These are phyloP conservation scores for Chrosomus eos DNA, from an alignment of 2,797 vertebrate genomes.

Conservation along the genomic window DNA sequence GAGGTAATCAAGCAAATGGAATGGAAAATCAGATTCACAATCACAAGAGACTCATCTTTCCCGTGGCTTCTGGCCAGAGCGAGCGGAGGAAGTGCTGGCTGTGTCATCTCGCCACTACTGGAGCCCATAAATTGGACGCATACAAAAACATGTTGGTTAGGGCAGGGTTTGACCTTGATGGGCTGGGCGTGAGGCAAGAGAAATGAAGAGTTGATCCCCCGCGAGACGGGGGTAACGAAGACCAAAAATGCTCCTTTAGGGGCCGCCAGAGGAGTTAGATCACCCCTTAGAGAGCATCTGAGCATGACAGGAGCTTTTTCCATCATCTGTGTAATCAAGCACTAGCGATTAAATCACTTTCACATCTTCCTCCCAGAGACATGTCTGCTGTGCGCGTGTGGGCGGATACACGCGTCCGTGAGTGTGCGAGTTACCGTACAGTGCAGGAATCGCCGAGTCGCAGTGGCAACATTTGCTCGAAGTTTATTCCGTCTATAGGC, in stretches of 20 bases:
- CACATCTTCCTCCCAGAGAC: conserved; percentile 52
- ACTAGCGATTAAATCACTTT: conserved; percentile 73
- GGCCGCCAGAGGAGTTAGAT: conserved; percentile 54
- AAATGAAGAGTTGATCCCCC: conserved; percentile 64
- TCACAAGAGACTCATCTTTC: conserved; percentile 17
- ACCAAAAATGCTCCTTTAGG: conserved; percentile 60
- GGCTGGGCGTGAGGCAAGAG: conserved; percentile 54
- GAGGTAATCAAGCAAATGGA: conserved; percentile 36
- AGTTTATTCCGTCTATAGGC: conserved; percentile 17
- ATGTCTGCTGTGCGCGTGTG: conserved; percentile 38
- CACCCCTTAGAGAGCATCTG: conserved; percentile 51
- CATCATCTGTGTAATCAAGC: conserved; percentile 71
- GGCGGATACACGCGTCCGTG: background rate
- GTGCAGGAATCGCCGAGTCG: conserved; percentile 2
- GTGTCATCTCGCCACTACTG: background rate
- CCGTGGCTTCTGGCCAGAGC: conserved; percentile 43
- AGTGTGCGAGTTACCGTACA: conserved; percentile 6
- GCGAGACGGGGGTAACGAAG: conserved; percentile 65
- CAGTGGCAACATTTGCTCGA: conserved; percentile 1
- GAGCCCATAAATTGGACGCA: conserved; percentile 27
- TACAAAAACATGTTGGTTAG: conserved; percentile 36
- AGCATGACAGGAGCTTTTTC: conserved; percentile 66
- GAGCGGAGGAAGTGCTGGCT: conserved; percentile 36
- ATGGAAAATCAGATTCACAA: conserved; percentile 41
- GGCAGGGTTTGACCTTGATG: conserved; percentile 47